Evolutionary conservation across 2,888 invertebrate genomes (phyloP).

Genomic region (Hirudinaria manillensis): DNA sequence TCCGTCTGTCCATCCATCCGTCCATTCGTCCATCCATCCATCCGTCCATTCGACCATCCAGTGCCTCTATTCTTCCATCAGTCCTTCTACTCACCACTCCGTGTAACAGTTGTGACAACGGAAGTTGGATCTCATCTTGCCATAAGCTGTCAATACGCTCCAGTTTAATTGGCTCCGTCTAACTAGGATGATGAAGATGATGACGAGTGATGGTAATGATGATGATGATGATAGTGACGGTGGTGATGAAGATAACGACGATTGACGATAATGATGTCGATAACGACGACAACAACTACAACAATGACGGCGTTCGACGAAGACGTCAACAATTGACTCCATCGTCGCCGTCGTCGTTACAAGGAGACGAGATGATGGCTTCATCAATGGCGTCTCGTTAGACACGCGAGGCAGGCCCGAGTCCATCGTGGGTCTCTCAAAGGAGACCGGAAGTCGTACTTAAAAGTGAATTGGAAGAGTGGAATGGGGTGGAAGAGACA

Average conservation of each 20-base stretch:
- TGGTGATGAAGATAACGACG: slow-evolving; percentile 11
- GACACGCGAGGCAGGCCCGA: too few species aligned
- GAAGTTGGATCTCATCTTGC: background rate
- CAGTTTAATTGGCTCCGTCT: background rate
- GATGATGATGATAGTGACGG: background rate
- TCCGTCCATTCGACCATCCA: too few species aligned
- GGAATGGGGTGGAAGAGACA: too few species aligned
- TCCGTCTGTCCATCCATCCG: too few species aligned
- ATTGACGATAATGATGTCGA: background rate
- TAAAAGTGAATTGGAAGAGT: too few species aligned
- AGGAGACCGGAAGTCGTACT: too few species aligned
- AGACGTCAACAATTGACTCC: background rate
- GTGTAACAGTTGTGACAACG: background rate
- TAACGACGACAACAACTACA: background rate
- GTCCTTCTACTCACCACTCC: background rate
- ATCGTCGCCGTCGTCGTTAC: too few species aligned
- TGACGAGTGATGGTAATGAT: slow-evolving; percentile 10
- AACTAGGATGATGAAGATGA: slow-evolving; percentile 3
- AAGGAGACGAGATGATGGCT: too few species aligned
- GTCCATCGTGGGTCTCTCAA: too few species aligned
- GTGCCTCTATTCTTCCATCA: background rate
- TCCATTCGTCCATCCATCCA: too few species aligned
- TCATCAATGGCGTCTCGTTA: too few species aligned
- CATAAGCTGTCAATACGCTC: background rate
- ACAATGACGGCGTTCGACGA: background rate